Evolutionary conservation across 2,797 vertebrate species (phyloP), one percentile per base, ranked within the genome.

Genomic region (Pseudochromis fuscus): DNA sequence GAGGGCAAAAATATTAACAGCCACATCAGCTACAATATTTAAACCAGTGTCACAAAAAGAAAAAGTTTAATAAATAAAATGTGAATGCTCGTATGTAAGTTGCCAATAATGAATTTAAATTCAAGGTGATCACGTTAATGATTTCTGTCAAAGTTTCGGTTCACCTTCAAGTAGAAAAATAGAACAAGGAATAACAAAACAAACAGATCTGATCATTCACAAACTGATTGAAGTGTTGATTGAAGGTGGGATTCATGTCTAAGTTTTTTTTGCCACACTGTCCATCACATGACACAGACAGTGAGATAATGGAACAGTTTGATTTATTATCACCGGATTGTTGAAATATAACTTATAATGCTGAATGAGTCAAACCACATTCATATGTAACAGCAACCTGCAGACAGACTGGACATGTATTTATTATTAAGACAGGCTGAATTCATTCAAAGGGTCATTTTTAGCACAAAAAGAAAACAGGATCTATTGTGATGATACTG

Each of bases 61-160:
- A 62, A 40, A 12, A 37, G 3, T 31, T 57, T 13, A 83, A 89
- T 87, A 88, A 89, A 88, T 88, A 83, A 83, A 73, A 35, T 27
- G 38, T 78, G 44, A 77, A 79, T 38, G 67, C 62, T 72, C 86
- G 56, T 61, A 13, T 61, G 31, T 1, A 44, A 56, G 55, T 79
- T 74, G 44, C 30, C 7, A 40, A 67, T 75, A 50, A 35, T 50
- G 33, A 53, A 58, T 38, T 37, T 2, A 40, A 68, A 64, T 4
- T 44, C n/a, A 61, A 19, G 23, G 33, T 16, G 23, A 73, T 57
- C 45, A 49, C 31, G 42, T 21, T 50, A 24, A 58, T 57, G 48
- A 51, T 61, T 73, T 75, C 16, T 28, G 21, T 8, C 18, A 57
- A 18, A 46, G 19, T 24, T 44, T 18, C n/a, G 27, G 16, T 53